Percentiles rank a stretch among this genome's conserved stretches.
phyloP scores from a whole-genome alignment of 1,140 invertebrate genomes.

The Leptopilina clavipes region DNA sequence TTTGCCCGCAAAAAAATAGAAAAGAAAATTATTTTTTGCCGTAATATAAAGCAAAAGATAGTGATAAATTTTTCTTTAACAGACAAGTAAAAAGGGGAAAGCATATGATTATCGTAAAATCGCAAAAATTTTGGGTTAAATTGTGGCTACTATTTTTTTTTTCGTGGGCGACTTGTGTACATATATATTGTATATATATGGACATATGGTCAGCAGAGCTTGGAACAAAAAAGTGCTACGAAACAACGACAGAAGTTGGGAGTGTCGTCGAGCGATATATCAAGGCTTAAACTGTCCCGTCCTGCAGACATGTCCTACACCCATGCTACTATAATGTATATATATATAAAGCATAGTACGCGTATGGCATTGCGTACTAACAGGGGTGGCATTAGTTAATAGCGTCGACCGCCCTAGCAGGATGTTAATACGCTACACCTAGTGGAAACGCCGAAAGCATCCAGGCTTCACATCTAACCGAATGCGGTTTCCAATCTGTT shows the following conservation, averaged over 20 bases:
- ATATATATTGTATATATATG: constrained; percentile 49
- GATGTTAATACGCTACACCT: constrained; percentile 67
- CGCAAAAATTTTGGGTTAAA: constrained; percentile 44
- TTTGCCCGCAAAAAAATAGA: no score
- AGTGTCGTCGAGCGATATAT: constrained; percentile 75
- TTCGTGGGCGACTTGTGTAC: neutral
- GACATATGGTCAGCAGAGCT: constrained; percentile 73
- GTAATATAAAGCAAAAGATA: no score
- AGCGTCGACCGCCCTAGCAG: constrained; percentile 61
- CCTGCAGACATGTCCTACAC: constrained; percentile 66
- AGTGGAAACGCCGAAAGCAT: constrained; percentile 58
- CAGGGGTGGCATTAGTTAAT: constrained; percentile 73
- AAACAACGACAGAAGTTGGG: constrained; percentile 75
- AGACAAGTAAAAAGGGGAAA: constrained; percentile 17
- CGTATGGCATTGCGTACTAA: constrained; percentile 64
- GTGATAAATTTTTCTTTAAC: no score
- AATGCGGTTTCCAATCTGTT: constrained; percentile 76
- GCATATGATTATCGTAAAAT: constrained; percentile 53
- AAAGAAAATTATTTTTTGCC: no score
- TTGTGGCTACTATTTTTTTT: neutral
- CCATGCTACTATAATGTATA: constrained; percentile 42
- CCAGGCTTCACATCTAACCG: constrained; percentile 56
- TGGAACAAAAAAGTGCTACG: constrained; percentile 69
- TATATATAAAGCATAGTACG: constrained; percentile 57
- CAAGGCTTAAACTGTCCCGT: constrained; percentile 75